Evolutionary conservation across 2,888 invertebrate species (phyloP).

Genomic region (Lucinisca nassula): DNA sequence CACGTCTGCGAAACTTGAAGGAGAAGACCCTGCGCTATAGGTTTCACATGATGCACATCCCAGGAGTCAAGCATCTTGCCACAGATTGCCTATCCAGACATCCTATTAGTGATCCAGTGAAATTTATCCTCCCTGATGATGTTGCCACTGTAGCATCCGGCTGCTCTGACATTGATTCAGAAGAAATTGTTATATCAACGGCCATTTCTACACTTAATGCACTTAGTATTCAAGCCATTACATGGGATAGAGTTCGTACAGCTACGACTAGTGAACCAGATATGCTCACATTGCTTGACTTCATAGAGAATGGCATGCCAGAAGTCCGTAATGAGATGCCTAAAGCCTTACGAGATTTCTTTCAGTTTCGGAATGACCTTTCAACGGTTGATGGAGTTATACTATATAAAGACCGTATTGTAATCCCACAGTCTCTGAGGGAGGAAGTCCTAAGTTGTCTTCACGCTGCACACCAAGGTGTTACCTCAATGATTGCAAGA

Average conservation of each 20-base stretch:
- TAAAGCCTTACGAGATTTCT: slow-evolving; percentile 17
- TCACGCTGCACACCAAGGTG: slow-evolving; percentile 78
- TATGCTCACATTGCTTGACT: slow-evolving; percentile 41
- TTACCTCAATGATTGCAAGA: slow-evolving; percentile 69
- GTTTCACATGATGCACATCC: slow-evolving; percentile 47
- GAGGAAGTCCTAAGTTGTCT: slow-evolving; percentile 55
- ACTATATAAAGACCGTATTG: slow-evolving; percentile 67
- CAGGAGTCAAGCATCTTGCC: slow-evolving; percentile 50
- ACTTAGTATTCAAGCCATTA: slow-evolving; percentile 37
- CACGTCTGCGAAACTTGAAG: slow-evolving; percentile 46
- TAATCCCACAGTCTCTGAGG: slow-evolving; percentile 72
- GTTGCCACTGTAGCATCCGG: slow-evolving; percentile 5
- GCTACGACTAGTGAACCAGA: slow-evolving; percentile 64
- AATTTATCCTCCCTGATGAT: slow-evolving; percentile 42
- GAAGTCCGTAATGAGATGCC: slow-evolving; percentile 19
- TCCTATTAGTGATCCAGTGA: slow-evolving; percentile 47
- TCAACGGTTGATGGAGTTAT: slow-evolving; percentile 31
- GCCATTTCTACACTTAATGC: background rate
- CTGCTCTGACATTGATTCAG: background rate
- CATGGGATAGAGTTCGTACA: slow-evolving; percentile 66
- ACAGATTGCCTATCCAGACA: slow-evolving; percentile 65
- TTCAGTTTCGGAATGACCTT: slow-evolving; percentile 15
- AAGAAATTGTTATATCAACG: background rate
- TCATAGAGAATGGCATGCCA: slow-evolving; percentile 43
- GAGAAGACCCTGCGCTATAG: slow-evolving; percentile 52